A percentile compares a stretch with the other conserved stretches of the same genome.
These are phyloP conservation scores for Scaptomyza montana DNA, from an alignment of 1,140 invertebrate genomes.

Conservation along the genomic window DNA sequence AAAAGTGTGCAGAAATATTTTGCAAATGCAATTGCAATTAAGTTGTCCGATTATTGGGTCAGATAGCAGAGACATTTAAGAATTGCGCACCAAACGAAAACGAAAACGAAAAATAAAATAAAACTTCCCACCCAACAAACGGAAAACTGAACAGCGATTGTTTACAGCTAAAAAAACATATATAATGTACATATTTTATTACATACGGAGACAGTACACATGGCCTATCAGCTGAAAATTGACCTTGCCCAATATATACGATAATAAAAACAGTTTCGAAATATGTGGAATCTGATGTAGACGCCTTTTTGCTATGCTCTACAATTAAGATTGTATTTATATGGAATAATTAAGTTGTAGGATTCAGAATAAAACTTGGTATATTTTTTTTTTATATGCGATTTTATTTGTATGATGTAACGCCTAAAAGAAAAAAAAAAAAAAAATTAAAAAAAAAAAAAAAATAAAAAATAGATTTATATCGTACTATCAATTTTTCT, in stretches of 20 bases:
- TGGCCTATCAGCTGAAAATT: constrained; percentile 36
- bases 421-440: no score
- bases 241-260: constrained; percentile 29
- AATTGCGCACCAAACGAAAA: constrained; percentile 38
- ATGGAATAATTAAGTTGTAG: no score
- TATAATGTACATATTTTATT: not conserved
- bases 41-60: constrained; percentile 60
- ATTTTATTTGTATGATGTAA: no score
- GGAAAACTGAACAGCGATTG: not conserved
- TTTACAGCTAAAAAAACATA: not conserved
- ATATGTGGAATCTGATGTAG: not conserved
- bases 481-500: no score
- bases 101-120: not conserved
- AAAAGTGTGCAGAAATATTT: constrained; percentile 46
- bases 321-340: not conserved
- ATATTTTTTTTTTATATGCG: no score
- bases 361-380: no score
- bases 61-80: constrained; percentile 48
- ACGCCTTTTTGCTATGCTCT: not conserved
- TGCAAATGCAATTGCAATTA: constrained; percentile 63
- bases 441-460: no score
- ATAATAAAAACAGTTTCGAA: constrained; percentile 4
- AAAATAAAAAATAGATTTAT: no score
- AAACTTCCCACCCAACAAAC: not conserved
- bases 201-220: not conserved